Base-by-base conservation (phyloP, 2,797 vertebrate species). In the Loriculus beryllinus region DNA sequence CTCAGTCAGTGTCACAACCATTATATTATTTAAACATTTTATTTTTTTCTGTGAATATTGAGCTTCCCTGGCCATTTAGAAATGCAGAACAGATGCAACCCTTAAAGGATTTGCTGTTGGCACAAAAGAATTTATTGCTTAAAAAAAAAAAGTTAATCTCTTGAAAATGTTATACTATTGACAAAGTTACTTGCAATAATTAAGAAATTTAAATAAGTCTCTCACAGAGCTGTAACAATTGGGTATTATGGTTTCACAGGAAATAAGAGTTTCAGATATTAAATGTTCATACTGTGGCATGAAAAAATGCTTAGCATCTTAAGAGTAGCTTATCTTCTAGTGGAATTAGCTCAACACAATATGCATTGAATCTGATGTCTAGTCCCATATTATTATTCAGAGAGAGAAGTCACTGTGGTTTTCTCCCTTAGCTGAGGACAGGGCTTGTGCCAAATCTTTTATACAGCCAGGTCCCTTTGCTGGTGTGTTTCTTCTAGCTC, bases 181-280 rank as follows among this genome's bases (percentile, higher is more conserved):
- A 97, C 96, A 94, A 91, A 86, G 54, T 96, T 84, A 72, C 91
- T 93, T 92, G 51, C 90, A 70, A 78, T 96, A 97, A 97, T 97
- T 96, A 97, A 96, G 95, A 94, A 94, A 97, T 95, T 97, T 86
- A 96, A 97, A 96, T 96, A 69, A 96, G 80, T 95, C 93, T 60
- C 67, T 97, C 79, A 69, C 82, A 88, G 93, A 86, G 62, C 91
- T 93, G 72, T 85, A 97, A 96, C 95, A 97, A 97, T 95, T 87
- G 92, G 48, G 81, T 96, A 95, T 97, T 97, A 95, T 76, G 56
- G 64, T 96, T 98, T 97, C 96, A 96, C 93, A 93, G 97, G 93
- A 96, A 96, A 97, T 95, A 95, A 91, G 54, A 74, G 93, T 96
- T 97, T 97, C 95, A 97, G 90, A 95, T 97, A 97, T 94, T 96